Base-by-base conservation (phyloP, 1,140 invertebrate species). In the Geopemphigus sp. region DNA sequence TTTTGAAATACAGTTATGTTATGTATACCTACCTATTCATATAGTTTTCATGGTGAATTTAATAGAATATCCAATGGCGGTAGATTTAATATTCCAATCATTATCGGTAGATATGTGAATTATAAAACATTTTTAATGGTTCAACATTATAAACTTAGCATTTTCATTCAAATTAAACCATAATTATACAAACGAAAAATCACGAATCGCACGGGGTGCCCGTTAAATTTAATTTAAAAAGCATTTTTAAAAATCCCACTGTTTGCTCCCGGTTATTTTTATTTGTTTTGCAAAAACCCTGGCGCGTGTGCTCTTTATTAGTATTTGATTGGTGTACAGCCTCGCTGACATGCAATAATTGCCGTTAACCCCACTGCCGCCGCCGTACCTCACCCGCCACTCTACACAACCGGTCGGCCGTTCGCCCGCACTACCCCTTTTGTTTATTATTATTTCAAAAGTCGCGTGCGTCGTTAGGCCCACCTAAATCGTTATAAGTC, bases 361-460 rank as follows among this genome's bases (percentile, higher is more conserved):
- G 74, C 74, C 45, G 74, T 22, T 78, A 78, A 61, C 57, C 74
- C 74, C 74, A 32, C 68, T 10, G 24, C 64, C 39, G 22, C n/a
- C 24, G 24, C 12, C 24, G 68, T 19, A 50, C 68, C 17, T 15
- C 24, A n/a, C 50, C 70, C 24, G 50, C 5, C 53, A 3, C 66
- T 15, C 66, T 17, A 0, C 17, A 26, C 66, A 26, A 73, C 70
- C 70, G 68, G 45, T 22, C 72, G 72, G 29, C n/a, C 54, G 54
- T 56, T 39, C 19, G 17, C n/a, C 74, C 32, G 29, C 57, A 76
- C 74, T 61, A 78, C 74, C 74, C 74, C 74, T 78, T 72, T 78
- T 78, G 74, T 78, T 78, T 78, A 78, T 78, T 78, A 78, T 78
- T 78, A 78, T 78, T 78, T 59, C 74, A 78, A 78, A 78, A 78